Conservation (phyloP, 2,113 vertebrate species). For the Mastomys coucha region DNA sequence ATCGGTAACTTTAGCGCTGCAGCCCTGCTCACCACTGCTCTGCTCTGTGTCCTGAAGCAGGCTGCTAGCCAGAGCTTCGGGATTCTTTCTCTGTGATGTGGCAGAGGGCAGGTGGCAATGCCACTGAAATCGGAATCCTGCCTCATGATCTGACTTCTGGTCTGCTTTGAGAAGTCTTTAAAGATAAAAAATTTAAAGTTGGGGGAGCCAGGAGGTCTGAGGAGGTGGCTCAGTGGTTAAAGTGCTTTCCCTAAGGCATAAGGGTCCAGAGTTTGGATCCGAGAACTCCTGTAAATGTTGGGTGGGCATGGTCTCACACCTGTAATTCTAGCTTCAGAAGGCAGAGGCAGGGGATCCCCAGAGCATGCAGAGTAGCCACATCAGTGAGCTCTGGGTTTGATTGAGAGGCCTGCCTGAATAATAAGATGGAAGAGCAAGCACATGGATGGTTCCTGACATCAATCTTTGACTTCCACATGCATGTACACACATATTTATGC, state of each 20-base stretch:
- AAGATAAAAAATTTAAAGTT: neutral
- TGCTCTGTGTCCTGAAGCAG: neutral
- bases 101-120: neutral
- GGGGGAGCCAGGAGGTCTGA: neutral
- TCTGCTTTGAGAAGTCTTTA: slow-evolving; percentile 11
- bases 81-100: neutral
- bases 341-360: neutral
- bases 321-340: neutral
- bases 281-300: neutral
- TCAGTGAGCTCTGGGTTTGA: neutral
- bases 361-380: neutral
- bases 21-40: neutral
- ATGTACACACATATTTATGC: neutral
- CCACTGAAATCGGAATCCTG: neutral
- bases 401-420: neutral
- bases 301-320: neutral
- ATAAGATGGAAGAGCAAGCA: neutral
- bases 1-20: neutral
- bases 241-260: neutral
- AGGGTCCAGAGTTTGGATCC: neutral
- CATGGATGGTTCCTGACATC: neutral
- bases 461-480: neutral
- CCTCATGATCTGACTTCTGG: neutral
- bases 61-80: neutral
- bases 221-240: neutral